These are phyloP conservation scores for Pachypanchax playfairii DNA, from an alignment of 2,113 vertebrate species.

Conservation along the genomic window DNA sequence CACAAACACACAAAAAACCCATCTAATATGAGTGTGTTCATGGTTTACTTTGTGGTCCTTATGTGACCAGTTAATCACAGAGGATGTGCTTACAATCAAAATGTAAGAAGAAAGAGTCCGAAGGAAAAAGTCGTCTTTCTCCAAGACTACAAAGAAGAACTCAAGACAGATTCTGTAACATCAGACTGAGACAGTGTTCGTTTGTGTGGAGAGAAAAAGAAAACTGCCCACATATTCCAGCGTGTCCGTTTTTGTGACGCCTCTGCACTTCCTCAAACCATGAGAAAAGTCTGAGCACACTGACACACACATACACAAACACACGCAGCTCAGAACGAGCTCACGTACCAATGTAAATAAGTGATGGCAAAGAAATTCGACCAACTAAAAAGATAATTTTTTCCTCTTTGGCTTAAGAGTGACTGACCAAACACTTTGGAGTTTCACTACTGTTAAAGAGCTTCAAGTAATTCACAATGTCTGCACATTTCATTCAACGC, in stretches of 20 bases:
- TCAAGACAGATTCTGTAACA: slow-evolving; percentile 18
- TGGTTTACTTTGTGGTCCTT: not conserved
- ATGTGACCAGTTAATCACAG: slow-evolving; percentile 24
- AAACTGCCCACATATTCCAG: slow-evolving; percentile 63
- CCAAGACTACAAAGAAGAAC: slow-evolving; percentile 50
- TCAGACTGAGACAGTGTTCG: slow-evolving; percentile 26
- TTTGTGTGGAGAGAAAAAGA: not conserved
- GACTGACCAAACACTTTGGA: not conserved
- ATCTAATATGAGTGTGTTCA: not conserved
- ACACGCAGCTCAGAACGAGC: slow-evolving; percentile 6
- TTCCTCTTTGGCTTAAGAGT: not conserved
- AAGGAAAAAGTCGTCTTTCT: slow-evolving; percentile 1
- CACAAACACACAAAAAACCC: not conserved
- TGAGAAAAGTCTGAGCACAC: slow-evolving; percentile 63
- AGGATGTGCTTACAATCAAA: not conserved
- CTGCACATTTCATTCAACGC: not conserved
- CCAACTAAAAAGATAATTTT: not conserved
- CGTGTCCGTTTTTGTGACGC: slow-evolving; percentile 58
- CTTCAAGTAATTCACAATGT: slow-evolving; percentile 5
- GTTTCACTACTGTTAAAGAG: not conserved
- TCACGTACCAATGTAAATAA: slow-evolving; percentile 17
- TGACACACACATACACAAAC: slow-evolving; percentile 17
- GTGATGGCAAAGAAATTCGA: slow-evolving; percentile 13
- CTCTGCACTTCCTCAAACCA: slow-evolving; percentile 72
- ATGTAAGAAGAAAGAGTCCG: not conserved